These are phyloP conservation scores for Mionectes macconnelli DNA, from an alignment of 2,113 vertebrate genomes.

Conservation along the genomic window DNA sequence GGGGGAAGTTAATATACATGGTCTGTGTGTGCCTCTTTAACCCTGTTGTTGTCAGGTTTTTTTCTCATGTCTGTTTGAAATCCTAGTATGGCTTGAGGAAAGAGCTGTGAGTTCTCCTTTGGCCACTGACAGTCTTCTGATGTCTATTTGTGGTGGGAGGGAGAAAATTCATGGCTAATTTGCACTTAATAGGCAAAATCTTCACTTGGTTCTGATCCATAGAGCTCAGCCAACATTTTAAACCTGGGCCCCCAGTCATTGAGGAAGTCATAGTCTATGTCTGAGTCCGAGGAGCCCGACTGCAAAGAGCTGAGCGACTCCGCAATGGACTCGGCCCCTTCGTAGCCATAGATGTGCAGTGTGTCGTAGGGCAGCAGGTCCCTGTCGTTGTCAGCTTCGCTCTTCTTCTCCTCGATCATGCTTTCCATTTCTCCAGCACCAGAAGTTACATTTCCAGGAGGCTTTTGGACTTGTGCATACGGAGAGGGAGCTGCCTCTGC, in stretches of 20 bases:
- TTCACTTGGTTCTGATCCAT: slow-evolving; percentile 79
- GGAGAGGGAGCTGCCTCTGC: slow-evolving; percentile 29
- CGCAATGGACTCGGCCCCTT: slow-evolving; percentile 88
- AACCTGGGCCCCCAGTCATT: slow-evolving; percentile 95
- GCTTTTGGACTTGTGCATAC: slow-evolving; percentile 84
- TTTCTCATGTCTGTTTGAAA: neutral
- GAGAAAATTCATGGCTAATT: neutral
- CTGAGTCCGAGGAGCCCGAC: slow-evolving; percentile 83
- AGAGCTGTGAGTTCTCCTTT: neutral
- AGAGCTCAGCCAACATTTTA: slow-evolving; percentile 91
- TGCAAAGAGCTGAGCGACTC: slow-evolving; percentile 92
- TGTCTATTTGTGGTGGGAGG: neutral
- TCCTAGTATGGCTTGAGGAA: neutral
- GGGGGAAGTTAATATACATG: neutral
- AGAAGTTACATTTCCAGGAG: neutral
- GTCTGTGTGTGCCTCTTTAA: neutral
- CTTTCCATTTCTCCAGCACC: slow-evolving; percentile 89
- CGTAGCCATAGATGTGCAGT: slow-evolving; percentile 92
- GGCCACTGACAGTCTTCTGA: neutral
- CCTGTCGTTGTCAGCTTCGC: slow-evolving; percentile 90
- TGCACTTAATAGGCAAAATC: slow-evolving; percentile 68
- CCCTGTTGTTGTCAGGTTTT: neutral
- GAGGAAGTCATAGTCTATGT: slow-evolving; percentile 92
- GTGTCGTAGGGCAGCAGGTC: slow-evolving; percentile 91
- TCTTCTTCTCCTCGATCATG: slow-evolving; percentile 95